Conservation (phyloP, 2,888 invertebrate species). For the Tinea pellionella region DNA sequence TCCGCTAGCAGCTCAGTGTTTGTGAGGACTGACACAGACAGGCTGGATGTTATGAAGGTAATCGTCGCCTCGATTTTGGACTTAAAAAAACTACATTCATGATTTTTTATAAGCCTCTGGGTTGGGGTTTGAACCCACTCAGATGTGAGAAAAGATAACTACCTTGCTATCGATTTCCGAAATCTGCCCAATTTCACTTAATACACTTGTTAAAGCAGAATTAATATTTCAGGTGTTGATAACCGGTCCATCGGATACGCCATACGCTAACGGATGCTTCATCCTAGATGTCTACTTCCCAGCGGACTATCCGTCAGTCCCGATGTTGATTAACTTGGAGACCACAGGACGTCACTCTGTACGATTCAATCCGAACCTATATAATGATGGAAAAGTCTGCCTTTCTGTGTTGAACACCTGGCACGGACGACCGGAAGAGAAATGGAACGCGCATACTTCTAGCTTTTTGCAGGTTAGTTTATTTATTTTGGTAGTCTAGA, state of each 20-base stretch:
- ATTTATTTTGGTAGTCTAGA: too few species aligned
- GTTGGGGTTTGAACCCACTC: too few species aligned
- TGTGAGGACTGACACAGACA: conserved; percentile 93
- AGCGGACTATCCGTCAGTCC: conserved; percentile 84
- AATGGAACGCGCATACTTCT: conserved; percentile 96
- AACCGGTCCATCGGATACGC: conserved; percentile 91
- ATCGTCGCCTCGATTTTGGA: too few species aligned
- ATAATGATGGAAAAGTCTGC: conserved; percentile 94
- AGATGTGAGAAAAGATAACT: too few species aligned
- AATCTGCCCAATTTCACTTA: too few species aligned
- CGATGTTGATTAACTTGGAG: conserved; percentile 91
- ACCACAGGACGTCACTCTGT: conserved; percentile 90
- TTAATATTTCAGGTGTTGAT: conserved; percentile 77
- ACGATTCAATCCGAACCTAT: conserved; percentile 93
- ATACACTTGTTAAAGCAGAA: too few species aligned
- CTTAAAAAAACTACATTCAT: too few species aligned
- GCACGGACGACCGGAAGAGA: conserved; percentile 96
- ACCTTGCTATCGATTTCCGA: too few species aligned
- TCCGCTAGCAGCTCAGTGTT: conserved; percentile 95
- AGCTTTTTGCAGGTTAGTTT: conserved; percentile 81
- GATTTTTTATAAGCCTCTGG: too few species aligned
- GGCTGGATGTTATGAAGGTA: conserved; percentile 95
- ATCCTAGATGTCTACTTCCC: conserved; percentile 92
- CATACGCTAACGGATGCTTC: conserved; percentile 93
- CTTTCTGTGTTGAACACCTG: conserved; percentile 95